phyloP scores from a whole-genome alignment of 2,888 invertebrate species.

The Tridacna gigas region DNA sequence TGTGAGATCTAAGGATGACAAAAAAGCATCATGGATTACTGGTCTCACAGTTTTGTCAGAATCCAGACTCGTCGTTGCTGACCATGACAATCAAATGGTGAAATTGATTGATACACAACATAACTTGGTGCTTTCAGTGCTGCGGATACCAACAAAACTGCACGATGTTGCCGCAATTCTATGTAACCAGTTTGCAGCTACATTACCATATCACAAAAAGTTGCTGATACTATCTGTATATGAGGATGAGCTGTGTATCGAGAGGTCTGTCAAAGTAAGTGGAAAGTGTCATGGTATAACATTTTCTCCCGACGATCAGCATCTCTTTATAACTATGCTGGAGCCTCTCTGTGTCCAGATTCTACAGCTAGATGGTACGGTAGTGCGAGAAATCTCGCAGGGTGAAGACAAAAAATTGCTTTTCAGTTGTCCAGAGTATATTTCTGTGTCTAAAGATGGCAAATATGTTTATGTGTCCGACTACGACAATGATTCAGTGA shows the following conservation, averaged over 20 bases:
- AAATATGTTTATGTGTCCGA: constrained; percentile 2
- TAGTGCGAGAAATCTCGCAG: constrained; percentile 1
- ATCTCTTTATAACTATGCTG: neutral
- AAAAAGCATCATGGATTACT: constrained; percentile 7
- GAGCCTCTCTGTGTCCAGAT: neutral
- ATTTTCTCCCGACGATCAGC: neutral
- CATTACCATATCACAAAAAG: constrained; percentile 8
- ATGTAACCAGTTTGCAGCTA: neutral
- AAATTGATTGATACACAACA: constrained; percentile 7
- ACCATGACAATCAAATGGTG: constrained; percentile 13
- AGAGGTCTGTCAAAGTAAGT: neutral
- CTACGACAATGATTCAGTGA: constrained; percentile 6
- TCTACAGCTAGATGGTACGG: neutral
- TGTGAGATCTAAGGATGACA: constrained; percentile 18
- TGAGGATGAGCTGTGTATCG: constrained; percentile 4
- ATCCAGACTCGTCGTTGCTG: neutral
- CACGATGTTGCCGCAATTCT: constrained; percentile 1
- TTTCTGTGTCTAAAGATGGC: constrained; percentile 6
- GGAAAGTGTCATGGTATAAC: constrained; percentile 10
- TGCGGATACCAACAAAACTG: neutral
- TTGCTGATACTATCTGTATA: neutral
- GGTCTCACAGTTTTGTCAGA: neutral
- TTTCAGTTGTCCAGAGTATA: constrained; percentile 16
- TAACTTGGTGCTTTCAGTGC: neutral
- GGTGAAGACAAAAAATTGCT: neutral